Conservation (phyloP, 2,888 invertebrate genomes). For the Trisateles emortualis region DNA sequence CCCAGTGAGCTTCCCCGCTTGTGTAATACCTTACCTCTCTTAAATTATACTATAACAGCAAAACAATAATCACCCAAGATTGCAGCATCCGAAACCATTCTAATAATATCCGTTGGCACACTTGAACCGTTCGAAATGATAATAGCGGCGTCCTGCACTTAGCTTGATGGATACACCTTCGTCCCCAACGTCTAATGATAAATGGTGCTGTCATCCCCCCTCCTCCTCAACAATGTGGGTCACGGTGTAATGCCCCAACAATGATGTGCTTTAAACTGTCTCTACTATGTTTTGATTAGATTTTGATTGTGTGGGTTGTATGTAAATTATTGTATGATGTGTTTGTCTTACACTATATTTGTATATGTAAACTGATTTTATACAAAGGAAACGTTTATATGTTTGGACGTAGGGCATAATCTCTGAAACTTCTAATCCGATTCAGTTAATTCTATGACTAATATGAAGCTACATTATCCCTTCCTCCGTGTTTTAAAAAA, state of each 20-base stretch:
- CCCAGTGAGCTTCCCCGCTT: too few relatives aligned
- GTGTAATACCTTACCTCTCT: too few relatives aligned
- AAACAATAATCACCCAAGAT: slow-evolving; percentile 5
- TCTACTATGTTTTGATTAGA: slow-evolving; percentile 4
- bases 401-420: too few relatives aligned
- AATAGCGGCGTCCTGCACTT: slow-evolving; percentile 63
- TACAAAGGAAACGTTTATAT: too few relatives aligned
- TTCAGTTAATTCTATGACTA: too few relatives aligned
- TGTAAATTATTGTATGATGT: slow-evolving; percentile 13
- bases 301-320: slow-evolving; percentile 9
- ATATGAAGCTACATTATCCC: too few relatives aligned
- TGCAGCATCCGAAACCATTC: slow-evolving; percentile 19
- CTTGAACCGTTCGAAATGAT: slow-evolving; percentile 64
- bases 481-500: too few relatives aligned
- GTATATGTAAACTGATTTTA: too few relatives aligned
- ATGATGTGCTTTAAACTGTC: slow-evolving; percentile 45
- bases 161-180: slow-evolving; percentile 69
- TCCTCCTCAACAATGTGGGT: slow-evolving; percentile 47
- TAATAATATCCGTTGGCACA: slow-evolving; percentile 44
- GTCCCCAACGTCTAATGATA: slow-evolving; percentile 59
- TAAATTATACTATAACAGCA: background rate
- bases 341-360: background rate
- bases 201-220: slow-evolving; percentile 56
- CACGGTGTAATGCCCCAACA: slow-evolving; percentile 35
- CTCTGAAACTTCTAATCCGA: too few relatives aligned